These are phyloP conservation scores for Cochlearius cochlearius DNA, from an alignment of 2,113 vertebrate genomes.

Conservation along the genomic window DNA sequence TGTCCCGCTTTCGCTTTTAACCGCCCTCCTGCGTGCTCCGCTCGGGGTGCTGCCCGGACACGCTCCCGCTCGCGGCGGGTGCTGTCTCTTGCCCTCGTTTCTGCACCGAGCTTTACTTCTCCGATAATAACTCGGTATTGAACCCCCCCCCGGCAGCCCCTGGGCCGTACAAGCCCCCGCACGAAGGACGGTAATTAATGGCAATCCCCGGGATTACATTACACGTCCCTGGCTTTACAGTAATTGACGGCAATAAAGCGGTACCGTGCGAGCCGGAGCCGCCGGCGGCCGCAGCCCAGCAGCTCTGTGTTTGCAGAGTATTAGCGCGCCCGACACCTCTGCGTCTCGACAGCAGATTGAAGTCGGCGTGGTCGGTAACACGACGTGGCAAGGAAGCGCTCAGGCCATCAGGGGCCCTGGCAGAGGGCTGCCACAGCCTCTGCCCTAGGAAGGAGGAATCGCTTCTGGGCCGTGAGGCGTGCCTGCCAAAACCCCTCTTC, in stretches of 20 bases:
- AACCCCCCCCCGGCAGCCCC: not conserved
- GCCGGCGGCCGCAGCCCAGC: not conserved
- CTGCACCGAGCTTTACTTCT: fast-evolving
- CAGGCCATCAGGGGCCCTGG: not conserved
- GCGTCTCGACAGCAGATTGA: fast-evolving
- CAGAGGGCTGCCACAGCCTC: fast-evolving
- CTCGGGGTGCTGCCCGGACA: fast-evolving
- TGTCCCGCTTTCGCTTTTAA: fast-evolving
- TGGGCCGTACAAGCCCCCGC: fast-evolving
- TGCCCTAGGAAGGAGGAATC: fast-evolving
- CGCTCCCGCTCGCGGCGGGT: fast-evolving
- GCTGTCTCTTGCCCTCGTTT: no score
- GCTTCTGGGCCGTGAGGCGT: fast-evolving
- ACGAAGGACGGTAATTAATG: fast-evolving
- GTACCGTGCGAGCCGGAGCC: fast-evolving
- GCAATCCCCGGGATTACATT: not conserved
- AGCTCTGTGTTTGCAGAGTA: not conserved
- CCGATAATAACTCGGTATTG: fast-evolving
- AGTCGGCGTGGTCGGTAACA: fast-evolving
- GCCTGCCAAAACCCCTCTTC: fast-evolving
- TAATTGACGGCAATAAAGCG: fast-evolving
- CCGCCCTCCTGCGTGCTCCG: fast-evolving
- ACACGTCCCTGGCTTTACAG: not conserved
- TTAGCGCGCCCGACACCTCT: fast-evolving
- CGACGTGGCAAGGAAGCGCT: fast-evolving